These are phyloP conservation scores for Lasiurus borealis DNA, from an alignment of 2,113 vertebrate genomes.

Conservation along the genomic window DNA sequence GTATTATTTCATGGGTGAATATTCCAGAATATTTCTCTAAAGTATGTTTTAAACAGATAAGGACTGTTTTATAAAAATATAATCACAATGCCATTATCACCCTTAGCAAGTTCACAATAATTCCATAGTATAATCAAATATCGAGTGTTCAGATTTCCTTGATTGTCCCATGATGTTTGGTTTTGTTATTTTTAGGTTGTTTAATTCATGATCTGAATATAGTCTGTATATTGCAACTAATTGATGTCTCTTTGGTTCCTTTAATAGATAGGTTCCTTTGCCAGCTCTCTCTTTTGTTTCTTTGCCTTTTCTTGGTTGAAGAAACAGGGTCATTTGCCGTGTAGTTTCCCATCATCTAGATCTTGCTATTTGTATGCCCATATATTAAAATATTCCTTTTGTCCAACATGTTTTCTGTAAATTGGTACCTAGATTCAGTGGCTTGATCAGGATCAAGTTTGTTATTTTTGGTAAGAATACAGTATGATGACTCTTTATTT, in stretches of 20 bases:
- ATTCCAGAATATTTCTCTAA: slow-evolving; percentile 21
- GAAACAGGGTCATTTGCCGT: neutral
- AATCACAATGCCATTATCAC: neutral
- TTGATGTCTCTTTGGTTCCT: neutral
- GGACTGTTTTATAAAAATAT: neutral
- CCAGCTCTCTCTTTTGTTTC: neutral
- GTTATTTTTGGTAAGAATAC: slow-evolving; percentile 46
- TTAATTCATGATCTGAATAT: slow-evolving; percentile 22
- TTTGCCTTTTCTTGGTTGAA: neutral
- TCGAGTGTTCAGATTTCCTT: neutral
- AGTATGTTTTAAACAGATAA: neutral
- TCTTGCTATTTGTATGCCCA: neutral
- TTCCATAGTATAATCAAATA: neutral
- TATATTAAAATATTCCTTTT: slow-evolving; percentile 4
- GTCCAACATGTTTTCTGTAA: slow-evolving; percentile 43
- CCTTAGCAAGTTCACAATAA: neutral
- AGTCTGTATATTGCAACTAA: neutral
- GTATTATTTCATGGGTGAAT: neutral
- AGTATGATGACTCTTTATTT: slow-evolving; percentile 29
- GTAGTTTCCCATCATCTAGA: neutral
- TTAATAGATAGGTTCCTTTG: neutral
- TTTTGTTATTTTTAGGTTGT: neutral
- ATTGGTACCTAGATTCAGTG: slow-evolving; percentile 51
- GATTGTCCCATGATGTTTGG: neutral
- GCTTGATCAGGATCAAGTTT: slow-evolving; percentile 43